Conservation (phyloP, 2,113 vertebrate species). For the Fulmarus glacialis region DNA sequence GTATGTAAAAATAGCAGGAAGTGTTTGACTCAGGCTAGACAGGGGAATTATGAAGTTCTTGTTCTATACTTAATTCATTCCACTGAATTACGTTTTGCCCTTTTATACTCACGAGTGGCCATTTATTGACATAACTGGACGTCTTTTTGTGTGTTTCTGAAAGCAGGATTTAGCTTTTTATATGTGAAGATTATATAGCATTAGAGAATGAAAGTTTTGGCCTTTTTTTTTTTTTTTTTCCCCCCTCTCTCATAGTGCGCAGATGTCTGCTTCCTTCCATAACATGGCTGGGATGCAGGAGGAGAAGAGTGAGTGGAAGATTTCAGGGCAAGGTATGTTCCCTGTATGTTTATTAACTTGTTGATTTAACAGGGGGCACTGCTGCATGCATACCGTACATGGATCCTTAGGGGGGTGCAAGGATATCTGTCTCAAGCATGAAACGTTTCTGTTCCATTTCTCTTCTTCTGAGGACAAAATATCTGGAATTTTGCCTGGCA, state of each 20-base stretch:
- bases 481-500: neutral
- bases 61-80: neutral
- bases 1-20: neutral
- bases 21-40: neutral
- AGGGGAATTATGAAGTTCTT: neutral
- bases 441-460: neutral
- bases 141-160: neutral
- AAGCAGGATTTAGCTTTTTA: neutral
- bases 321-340: neutral
- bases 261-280: neutral
- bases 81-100: neutral
- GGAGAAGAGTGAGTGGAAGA: rapidly evolving
- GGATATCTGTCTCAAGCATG: neutral
- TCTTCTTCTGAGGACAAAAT: neutral
- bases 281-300: neutral
- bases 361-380: rapidly evolving
- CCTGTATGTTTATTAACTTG: neutral
- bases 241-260: rapidly evolving
- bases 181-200: neutral
- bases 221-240: neutral
- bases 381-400: rapidly evolving
- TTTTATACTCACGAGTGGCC: neutral
- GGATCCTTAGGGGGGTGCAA: neutral
- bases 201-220: neutral
- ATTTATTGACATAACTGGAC: neutral